Conservation (phyloP, 2,113 vertebrate genomes). For the Manacus vitellinus region DNA sequence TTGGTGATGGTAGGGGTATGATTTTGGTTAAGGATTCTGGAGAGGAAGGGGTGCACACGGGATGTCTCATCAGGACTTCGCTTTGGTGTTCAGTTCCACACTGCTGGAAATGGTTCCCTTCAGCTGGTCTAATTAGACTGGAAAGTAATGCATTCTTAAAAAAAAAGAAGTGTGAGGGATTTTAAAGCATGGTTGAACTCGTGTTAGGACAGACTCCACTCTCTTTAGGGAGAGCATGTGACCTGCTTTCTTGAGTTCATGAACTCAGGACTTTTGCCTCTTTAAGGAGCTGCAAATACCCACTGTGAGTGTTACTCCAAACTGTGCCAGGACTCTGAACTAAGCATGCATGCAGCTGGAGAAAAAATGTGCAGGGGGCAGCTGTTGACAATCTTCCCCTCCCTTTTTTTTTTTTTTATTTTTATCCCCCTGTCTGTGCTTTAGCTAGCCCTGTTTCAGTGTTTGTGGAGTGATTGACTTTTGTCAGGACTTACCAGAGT, state of each 20-base stretch:
- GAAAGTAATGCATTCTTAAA: neutral
- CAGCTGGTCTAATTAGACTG: neutral
- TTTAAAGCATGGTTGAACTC: neutral
- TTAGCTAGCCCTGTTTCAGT: neutral
- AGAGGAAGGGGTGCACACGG: neutral
- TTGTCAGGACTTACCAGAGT: neutral
- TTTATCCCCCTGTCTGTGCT: neutral
- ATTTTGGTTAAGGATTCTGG: neutral
- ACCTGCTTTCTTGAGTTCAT: neutral
- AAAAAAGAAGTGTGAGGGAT: neutral
- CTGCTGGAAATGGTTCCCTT: neutral
- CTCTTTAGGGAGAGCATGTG: neutral
- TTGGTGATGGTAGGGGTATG: neutral
- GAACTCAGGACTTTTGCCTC: slow-evolving; percentile 17
- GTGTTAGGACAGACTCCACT: neutral
- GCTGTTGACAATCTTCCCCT: neutral
- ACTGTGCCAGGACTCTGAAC: neutral
- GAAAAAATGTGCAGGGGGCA: neutral
- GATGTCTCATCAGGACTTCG: neutral
- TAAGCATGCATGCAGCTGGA: neutral
- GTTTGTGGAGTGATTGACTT: neutral
- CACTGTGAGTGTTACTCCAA: neutral
- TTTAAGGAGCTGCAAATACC: neutral
- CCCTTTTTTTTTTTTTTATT: neutral
- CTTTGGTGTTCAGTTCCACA: neutral